These are phyloP conservation scores for Dasyprocta punctata DNA, from an alignment of 2,113 vertebrate genomes.

Conservation along the genomic window DNA sequence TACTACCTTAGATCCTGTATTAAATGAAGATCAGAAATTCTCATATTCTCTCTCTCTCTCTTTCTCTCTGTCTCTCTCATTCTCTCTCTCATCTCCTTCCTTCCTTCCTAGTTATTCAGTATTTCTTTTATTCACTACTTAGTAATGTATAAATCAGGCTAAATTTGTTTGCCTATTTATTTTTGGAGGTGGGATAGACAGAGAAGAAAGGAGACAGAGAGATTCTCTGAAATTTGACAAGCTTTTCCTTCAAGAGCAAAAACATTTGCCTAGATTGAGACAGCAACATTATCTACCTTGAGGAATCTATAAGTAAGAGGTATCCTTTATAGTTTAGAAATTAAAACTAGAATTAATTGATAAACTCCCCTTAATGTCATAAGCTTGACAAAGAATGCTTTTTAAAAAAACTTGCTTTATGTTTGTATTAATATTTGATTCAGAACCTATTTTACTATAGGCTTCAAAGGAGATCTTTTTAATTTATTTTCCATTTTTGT, in stretches of 20 bases:
- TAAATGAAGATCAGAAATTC: not conserved
- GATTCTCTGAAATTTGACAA: not conserved
- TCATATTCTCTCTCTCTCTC: not conserved
- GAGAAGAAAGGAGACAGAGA: not conserved
- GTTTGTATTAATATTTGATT: conserved; percentile 4
- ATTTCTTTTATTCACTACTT: too few relatives aligned
- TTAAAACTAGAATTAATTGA: not conserved
- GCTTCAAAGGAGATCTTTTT: not conserved
- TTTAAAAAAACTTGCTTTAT: not conserved
- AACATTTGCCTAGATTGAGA: not conserved
- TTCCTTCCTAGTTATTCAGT: not conserved
- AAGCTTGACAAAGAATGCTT: not conserved
- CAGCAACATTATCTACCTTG: not conserved
- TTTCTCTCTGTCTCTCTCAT: not conserved
- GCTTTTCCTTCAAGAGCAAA: not conserved
- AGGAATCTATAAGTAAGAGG: not conserved
- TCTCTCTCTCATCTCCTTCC: not conserved
- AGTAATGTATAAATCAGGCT: not conserved
- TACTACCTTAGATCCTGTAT: not conserved
- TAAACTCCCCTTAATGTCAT: not conserved
- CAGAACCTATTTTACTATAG: not conserved
- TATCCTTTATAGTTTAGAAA: not conserved
- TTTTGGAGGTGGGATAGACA: accelerated
- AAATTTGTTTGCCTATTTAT: not conserved
- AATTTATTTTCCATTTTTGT: not conserved